Base-by-base conservation (phyloP, 1,140 invertebrate species). In the Hycleus cichorii region DNA sequence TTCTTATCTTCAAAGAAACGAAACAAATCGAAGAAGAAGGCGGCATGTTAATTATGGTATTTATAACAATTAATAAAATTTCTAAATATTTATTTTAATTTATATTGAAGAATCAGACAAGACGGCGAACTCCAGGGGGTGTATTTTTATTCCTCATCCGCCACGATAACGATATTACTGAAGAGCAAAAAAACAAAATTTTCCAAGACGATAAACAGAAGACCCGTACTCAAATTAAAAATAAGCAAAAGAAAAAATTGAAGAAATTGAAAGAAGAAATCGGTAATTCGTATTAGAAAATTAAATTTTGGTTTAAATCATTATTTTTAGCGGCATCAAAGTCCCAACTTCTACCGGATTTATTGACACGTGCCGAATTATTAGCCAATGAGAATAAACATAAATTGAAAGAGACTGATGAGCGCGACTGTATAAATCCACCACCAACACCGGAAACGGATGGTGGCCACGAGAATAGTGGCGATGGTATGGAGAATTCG, bases 121-220 rank as follows among this genome's bases (percentile, higher is more conserved):
- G 90, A 52, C 80, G 90, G 58, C 80, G 91, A 67, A 93, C 90
- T 18, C 83, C 90, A 0, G 91, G 91, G 4, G 91, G 91, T 44
- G 82, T 93, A 57, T 93, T 86, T 72, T 78, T 94, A 7, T 89
- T 86, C 70, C 75, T 94, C 10, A 70, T 93, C 18, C 91, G 91
- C 76, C 80, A 83, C 66, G 84, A 91, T 67, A 76, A 83, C 47
- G 77, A 83, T 57, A 77, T 91, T 39, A 83, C 84, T 0, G 80
- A 81, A 63, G 81, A 83, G 58, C 81, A 87, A 74, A 78, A 83
- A 64, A 81, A 82, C 59, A 74, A 83, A 67, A 88, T 92, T 66
- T 91, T 92, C 76, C 76, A 74, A 11, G 82, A 86, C 56, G 86
- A 88, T 52, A 78, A 77, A 40, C 80, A 81, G 57, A 79, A 81